These are phyloP conservation scores for Acanthosepion pharaonis DNA, from an alignment of 2,888 invertebrate genomes.

Conservation along the genomic window DNA sequence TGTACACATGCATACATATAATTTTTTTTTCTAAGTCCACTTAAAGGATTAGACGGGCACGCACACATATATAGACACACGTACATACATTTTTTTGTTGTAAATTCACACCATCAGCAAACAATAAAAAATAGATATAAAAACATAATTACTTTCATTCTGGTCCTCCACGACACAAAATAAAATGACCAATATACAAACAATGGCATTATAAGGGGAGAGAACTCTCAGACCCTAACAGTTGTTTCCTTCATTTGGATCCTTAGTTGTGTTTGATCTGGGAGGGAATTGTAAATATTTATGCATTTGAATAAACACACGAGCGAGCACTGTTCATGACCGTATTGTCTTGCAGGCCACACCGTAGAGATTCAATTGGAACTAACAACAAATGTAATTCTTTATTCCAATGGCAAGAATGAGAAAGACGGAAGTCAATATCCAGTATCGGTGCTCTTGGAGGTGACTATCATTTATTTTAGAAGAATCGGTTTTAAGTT, in stretches of 20 bases:
- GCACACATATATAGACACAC: background rate
- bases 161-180: background rate
- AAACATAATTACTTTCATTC: background rate
- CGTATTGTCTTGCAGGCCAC: background rate
- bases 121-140: background rate
- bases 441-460: background rate
- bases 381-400: background rate
- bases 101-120: background rate
- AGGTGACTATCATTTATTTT: background rate
- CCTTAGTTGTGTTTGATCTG: background rate
- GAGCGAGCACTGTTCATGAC: background rate
- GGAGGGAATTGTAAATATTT: background rate
- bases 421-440: background rate
- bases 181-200: background rate
- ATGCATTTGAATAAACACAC: background rate
- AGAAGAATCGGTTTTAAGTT: background rate
- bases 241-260: conserved; percentile 17
- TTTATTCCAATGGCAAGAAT: background rate
- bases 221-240: background rate
- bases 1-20: background rate
- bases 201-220: background rate
- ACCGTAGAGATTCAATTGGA: background rate
- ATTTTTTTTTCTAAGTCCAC: too few species aligned
- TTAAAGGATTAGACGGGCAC: background rate
- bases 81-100: background rate